Conservation (phyloP, 2,888 invertebrate genomes). For the Trissoscelio sp. region DNA sequence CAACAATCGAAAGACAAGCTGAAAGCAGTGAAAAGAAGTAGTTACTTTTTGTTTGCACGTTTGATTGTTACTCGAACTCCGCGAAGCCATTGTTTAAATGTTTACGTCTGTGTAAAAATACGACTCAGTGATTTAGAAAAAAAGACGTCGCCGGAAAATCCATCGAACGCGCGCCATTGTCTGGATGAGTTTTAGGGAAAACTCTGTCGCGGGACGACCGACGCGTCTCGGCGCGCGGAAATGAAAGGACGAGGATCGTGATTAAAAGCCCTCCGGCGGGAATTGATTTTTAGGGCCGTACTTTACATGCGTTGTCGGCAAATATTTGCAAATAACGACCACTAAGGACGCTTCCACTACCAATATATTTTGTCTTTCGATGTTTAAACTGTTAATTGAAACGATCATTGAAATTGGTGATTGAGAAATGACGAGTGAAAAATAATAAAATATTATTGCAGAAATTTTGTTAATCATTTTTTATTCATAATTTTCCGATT, state of each 20-base stretch:
- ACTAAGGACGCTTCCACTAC: slow-evolving; percentile 12
- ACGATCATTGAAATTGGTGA: too few species aligned
- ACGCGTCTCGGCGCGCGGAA: slow-evolving; percentile 72
- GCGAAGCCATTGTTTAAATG: slow-evolving; percentile 49
- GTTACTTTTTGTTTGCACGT: slow-evolving; percentile 25
- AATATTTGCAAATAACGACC: slow-evolving; percentile 65
- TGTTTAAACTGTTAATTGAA: too few species aligned
- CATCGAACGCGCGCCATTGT: slow-evolving; percentile 57
- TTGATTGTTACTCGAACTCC: slow-evolving; percentile 45
- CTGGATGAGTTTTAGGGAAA: slow-evolving; percentile 57
- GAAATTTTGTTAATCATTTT: too few species aligned
- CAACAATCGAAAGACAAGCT: background rate
- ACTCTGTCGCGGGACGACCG: slow-evolving; percentile 56
- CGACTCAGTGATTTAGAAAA: slow-evolving; percentile 64
- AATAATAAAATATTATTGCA: too few species aligned
- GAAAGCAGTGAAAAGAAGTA: background rate
- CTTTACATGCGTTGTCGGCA: slow-evolving; percentile 50
- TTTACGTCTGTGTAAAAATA: slow-evolving; percentile 58
- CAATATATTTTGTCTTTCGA: too few species aligned
- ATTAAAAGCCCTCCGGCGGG: slow-evolving; percentile 80
- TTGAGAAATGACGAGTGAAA: too few species aligned
- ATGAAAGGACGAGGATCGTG: slow-evolving; percentile 77
- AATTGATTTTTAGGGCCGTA: slow-evolving; percentile 76
- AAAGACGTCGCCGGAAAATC: slow-evolving; percentile 48
- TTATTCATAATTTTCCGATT: too few species aligned